Evolutionary conservation across 2,113 vertebrate species (phyloP).

Genomic region (Coreoperca whiteheadi): DNA sequence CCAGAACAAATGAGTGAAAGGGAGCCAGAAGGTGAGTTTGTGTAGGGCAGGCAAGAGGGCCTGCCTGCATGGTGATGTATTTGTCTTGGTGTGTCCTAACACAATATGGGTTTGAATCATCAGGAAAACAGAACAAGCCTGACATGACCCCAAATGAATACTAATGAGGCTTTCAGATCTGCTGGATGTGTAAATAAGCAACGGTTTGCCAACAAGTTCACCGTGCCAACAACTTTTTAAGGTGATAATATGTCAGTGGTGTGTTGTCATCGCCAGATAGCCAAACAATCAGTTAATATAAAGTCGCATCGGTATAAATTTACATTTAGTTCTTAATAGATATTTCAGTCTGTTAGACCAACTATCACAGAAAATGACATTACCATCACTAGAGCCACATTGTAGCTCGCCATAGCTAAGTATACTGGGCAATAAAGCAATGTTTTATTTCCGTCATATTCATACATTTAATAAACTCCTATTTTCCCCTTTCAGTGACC

Average conservation of each 20-base stretch:
- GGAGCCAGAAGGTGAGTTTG: too few species aligned
- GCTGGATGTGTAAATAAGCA: not conserved
- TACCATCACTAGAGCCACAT: too few species aligned
- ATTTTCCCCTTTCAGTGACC: not conserved
- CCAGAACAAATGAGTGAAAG: not conserved
- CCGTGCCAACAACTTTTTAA: not conserved
- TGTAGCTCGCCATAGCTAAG: too few species aligned
- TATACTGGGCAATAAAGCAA: too few species aligned
- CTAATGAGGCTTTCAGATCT: not conserved
- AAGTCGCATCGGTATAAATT: not conserved
- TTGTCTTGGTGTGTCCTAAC: not conserved
- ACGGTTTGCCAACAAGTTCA: not conserved
- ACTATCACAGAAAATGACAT: too few species aligned
- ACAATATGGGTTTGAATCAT: not conserved
- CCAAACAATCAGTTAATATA: not conserved
- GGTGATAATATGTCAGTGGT: too few species aligned
- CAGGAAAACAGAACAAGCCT: not conserved
- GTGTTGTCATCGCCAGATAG: not conserved
- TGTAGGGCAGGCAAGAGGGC: too few species aligned
- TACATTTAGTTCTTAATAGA: not conserved
- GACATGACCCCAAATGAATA: not conserved
- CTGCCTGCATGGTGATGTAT: not conserved
- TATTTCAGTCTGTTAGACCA: too few species aligned
- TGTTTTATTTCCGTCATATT: constrained; percentile 5
- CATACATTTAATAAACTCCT: not conserved